Percentiles rank a stretch among this genome's conserved stretches.
Evolutionary conservation across 1,140 invertebrate species (phyloP).

Genomic region (Scaptomyza montana): DNA sequence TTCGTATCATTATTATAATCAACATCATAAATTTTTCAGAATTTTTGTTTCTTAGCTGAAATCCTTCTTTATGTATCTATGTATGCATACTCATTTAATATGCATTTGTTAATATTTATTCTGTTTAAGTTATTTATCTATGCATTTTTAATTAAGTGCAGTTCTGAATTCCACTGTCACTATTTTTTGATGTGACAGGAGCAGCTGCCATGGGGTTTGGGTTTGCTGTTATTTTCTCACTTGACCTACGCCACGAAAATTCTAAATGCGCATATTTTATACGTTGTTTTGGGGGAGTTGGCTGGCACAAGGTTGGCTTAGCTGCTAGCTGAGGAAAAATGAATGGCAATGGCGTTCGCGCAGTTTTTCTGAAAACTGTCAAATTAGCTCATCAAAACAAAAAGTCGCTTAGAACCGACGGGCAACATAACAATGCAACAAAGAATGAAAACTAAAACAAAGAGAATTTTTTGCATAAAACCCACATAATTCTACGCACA

Average conservation of each 20-base stretch:
- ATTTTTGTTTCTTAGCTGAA: slow-evolving; percentile 24
- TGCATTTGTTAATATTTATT: slow-evolving; percentile 29
- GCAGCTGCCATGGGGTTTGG: slow-evolving; percentile 6
- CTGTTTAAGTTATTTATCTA: background rate
- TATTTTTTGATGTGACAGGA: slow-evolving; percentile 13
- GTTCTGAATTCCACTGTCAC: slow-evolving; percentile 8
- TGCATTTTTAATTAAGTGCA: slow-evolving; percentile 12
- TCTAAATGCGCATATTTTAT: slow-evolving; percentile 67
- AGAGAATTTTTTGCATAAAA: slow-evolving; percentile 63
- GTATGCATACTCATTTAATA: slow-evolving; percentile 12
- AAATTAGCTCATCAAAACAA: slow-evolving; percentile 79
- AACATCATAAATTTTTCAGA: slow-evolving; percentile 16
- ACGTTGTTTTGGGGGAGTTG: background rate
- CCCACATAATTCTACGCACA: slow-evolving; percentile 29
- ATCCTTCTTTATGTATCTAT: background rate
- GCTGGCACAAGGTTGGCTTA: background rate
- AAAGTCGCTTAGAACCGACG: slow-evolving; percentile 48
- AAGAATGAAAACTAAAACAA: slow-evolving; percentile 62
- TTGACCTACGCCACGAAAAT: slow-evolving; percentile 76
- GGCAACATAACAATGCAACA: slow-evolving; percentile 49
- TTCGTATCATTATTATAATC: slow-evolving; percentile 14
- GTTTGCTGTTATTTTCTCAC: slow-evolving; percentile 29
- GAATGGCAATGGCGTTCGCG: slow-evolving; percentile 31
- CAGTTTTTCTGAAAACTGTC: slow-evolving; percentile 56
- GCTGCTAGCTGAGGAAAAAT: background rate